Percentiles rank a stretch among this genome's conserved stretches.
Conservation (phyloP, 2,113 vertebrate genomes). For the Sminthopsis crassicaudata region DNA sequence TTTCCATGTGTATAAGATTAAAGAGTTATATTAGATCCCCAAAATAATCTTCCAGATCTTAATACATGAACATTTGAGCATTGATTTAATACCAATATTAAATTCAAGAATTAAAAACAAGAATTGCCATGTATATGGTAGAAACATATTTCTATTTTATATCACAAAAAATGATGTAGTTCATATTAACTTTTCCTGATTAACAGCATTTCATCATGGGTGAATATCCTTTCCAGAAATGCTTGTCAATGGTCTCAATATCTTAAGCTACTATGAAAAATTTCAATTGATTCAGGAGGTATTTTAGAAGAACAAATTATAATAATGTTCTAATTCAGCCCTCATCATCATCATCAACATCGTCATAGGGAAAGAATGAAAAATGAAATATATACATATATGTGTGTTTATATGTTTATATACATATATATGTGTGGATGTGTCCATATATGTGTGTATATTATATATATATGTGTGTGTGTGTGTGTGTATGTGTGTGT, state of each 20-base stretch:
- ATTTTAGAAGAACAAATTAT: background rate
- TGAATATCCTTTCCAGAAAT: slow-evolving; percentile 6
- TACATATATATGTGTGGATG: background rate
- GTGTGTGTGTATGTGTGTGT: too few species aligned
- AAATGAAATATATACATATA: background rate
- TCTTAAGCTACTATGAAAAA: slow-evolving; percentile 21
- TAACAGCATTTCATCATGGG: background rate
- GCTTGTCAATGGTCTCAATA: background rate
- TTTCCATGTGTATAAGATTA: background rate
- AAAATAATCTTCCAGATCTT: background rate
- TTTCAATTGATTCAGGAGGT: slow-evolving; percentile 5
- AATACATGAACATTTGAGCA: background rate
- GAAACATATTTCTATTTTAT: background rate
- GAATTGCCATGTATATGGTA: background rate
- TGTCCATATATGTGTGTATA: too few species aligned
- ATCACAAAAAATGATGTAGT: background rate
- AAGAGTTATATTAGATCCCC: background rate
- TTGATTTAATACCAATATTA: background rate
- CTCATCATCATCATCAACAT: background rate
- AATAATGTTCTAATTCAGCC: slow-evolving; percentile 8
- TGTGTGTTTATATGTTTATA: background rate
- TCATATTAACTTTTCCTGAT: background rate
- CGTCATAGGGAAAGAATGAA: background rate
- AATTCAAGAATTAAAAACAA: slow-evolving; percentile 4
- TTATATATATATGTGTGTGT: background rate